phyloP scores from a whole-genome alignment of 2,888 invertebrate species.

The Choristoneura rosaceana region DNA sequence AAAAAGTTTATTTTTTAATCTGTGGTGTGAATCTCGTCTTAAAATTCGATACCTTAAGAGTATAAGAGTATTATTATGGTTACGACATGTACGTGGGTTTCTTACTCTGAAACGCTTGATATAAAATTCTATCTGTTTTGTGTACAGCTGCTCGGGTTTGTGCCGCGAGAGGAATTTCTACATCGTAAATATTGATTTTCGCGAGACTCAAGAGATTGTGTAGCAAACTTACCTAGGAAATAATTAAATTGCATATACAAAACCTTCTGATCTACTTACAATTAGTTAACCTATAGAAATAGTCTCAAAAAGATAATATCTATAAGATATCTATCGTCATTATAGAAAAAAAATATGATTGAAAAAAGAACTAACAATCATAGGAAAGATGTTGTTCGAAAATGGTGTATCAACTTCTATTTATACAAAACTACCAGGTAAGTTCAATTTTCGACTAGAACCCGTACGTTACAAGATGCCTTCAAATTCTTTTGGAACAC shows the following conservation, averaged over 20 bases:
- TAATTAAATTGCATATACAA: background rate
- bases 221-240: background rate
- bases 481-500: no score
- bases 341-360: no score
- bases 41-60: background rate
- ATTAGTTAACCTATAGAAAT: no score
- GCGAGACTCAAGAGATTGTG: background rate
- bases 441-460: no score
- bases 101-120: background rate
- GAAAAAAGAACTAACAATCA: no score
- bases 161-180: background rate
- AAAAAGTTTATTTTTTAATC: slow-evolving; percentile 1
- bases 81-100: background rate
- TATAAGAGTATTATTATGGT: background rate
- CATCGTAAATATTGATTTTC: background rate
- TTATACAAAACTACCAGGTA: no score
- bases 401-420: no score
- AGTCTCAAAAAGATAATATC: no score
- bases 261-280: no score
- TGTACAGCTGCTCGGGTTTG: background rate
- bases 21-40: background rate
- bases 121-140: slow-evolving; percentile 1
- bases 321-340: no score
- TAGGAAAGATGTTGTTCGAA: no score
- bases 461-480: no score